Evolutionary conservation across 2,113 vertebrate species (phyloP), one percentile per base, ranked within the genome.

Genomic region (Misgurnus anguillicaudatus): DNA sequence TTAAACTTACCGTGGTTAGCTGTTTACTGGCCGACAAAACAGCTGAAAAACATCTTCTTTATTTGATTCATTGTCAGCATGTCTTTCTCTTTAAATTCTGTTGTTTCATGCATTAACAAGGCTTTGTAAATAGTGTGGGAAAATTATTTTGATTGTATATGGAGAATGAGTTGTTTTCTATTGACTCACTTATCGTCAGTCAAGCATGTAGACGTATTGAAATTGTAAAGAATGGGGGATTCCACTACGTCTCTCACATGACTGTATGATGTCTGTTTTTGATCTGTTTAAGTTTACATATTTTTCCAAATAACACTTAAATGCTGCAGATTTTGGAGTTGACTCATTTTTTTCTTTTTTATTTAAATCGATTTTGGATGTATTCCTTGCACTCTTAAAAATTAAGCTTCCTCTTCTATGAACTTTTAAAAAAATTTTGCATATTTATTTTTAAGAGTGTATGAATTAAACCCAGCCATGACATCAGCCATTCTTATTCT

Each of bases 241-340:
- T 79, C 24, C 48, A 74, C 38, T 39, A 48, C 61, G 38, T 39
- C 63, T 53, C 24, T 71, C 57, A 3, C 36, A 11, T 80, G 77
- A 45, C 70, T 65, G 60, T 39, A 51, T 75, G 10, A 2, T 87
- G 75, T 86, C 70, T 83, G 79, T 84, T 67, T 80, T 21, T 80
- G 57, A 82, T 65, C 57, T 80, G 42, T 84, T 60, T 66, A 61
- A 72, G 47, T 64, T 64, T 70, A 42, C 38, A 31, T 85, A 87
- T 71, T 77, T 83, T 92, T 87, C 79, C 85, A 89, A 88, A 89
- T 81, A 89, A 85, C 58, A 88, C 87, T 8, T 87, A 86, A 71
- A 85, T 88, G 64, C 66, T 85, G 83, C 81, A 88, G 86, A 41
- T 81, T 11, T 78, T 72, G 41, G 14, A 80, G 17, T 58, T 21